Evolutionary conservation across 2,888 invertebrate genomes (phyloP), one percentile per base, ranked within the genome.

Genomic region (Ferdinandea cuprea): DNA sequence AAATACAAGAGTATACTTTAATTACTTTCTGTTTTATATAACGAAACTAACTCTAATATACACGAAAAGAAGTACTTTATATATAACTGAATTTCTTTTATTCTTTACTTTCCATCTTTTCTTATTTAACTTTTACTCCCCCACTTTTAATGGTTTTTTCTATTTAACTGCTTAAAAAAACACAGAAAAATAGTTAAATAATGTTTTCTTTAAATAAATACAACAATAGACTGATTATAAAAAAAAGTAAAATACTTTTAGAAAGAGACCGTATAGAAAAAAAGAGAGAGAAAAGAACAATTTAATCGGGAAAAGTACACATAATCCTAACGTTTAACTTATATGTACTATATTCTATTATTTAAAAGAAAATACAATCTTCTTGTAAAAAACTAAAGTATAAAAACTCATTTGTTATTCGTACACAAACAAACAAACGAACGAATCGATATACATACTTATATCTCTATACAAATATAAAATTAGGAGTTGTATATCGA

Each of bases 161-260:
- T n/a, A 59, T 66, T 48, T 37, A 52, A 52, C 35, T 73, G 30
- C 59, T 66, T 73, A 48, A 63, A 66, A 9, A 56, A 65, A 44
- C 21, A 56, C 15, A 7, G 17, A 42, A 3, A 42, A 42, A 8
- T 3, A 42, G 8, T 17, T 15, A 7, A 8, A 2, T 42, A 44
- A 19, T 19, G 8, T 19, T 11, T 44, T 19, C 44, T 52, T 63
- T 56, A 58, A 32, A 66, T 56, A 40, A 73, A 73, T 32, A 65
- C 65, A 81, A 77, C 81, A 81, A 81, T 77, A 81, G 81, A 81
- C 81, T 81, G 81, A 81, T 77, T 46, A 63, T 66, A 66, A 76
- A 65, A 59, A 65, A 25, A 65, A 44, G 25, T 11, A 35, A 68
- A 54, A 40, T 58, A 66, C 52, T 66, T 71, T 15, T 30, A 54